A percentile compares a stretch with the other conserved stretches of the same genome.
Evolutionary conservation across 2,113 vertebrate genomes (phyloP).

Genomic region (Chloropsis cyanopogon): DNA sequence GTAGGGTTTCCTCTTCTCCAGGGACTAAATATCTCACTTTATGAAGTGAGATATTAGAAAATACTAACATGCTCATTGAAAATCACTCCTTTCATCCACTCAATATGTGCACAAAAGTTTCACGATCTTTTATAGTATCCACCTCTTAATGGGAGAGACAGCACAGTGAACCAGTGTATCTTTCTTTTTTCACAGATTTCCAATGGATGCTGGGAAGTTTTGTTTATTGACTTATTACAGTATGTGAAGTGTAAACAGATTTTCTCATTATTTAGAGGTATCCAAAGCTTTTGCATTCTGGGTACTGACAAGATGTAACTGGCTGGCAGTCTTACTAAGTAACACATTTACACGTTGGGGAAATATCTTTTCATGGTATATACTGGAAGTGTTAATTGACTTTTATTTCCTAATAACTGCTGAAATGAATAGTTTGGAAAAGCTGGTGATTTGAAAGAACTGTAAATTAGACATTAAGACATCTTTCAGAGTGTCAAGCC

Average conservation of each 20-base stretch:
- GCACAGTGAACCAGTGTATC: background rate
- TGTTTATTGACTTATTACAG: slow-evolving; percentile 22
- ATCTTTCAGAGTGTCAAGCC: slow-evolving; percentile 21
- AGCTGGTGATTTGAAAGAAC: slow-evolving; percentile 51
- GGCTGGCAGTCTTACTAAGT: slow-evolving; percentile 41
- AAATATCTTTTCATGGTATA: slow-evolving; percentile 62
- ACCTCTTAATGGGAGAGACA: background rate
- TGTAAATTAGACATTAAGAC: slow-evolving; percentile 37
- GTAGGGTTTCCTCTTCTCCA: rapidly evolving
- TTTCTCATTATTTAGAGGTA: slow-evolving; percentile 35
- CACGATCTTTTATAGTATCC: background rate
- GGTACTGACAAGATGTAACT: slow-evolving; percentile 45
- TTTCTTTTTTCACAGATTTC: background rate
- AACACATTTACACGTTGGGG: slow-evolving; percentile 59
- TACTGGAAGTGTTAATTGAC: slow-evolving; percentile 67
- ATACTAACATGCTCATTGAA: background rate
- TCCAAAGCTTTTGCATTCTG: slow-evolving; percentile 34
- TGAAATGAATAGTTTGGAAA: slow-evolving; percentile 58
- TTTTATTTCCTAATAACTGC: slow-evolving; percentile 69
- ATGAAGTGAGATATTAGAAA: background rate
- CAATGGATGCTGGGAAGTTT: background rate
- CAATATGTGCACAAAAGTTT: background rate
- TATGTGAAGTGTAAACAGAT: slow-evolving; percentile 10
- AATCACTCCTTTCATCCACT: background rate
- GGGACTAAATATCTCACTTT: background rate